Evolutionary conservation across 2,888 invertebrate species (phyloP), one percentile per base, ranked within the genome.

Genomic region (Polymixis lichenea): DNA sequence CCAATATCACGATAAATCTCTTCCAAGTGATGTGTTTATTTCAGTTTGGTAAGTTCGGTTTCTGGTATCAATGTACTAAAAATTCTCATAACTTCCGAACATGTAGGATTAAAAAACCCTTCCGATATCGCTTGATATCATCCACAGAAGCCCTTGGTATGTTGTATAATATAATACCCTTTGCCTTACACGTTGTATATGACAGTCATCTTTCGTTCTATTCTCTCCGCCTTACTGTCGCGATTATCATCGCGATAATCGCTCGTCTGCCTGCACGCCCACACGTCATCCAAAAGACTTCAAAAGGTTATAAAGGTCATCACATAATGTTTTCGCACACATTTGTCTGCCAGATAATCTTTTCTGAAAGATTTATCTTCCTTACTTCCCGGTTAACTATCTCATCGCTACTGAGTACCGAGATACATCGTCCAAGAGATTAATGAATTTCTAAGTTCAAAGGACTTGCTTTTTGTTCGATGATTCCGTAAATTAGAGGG

Each of bases 371-470:
- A 84, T 84, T 84, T 76, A 84, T 87, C 61, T 80, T 77, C 7
- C 58, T 76, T 68, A 61, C 32, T 70, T 72, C 51, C 73, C 17
- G 38, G 60, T 78, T 65, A 22, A 61, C 49, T 65, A 73, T 80
- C 64, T 66, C 43, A 65, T 67, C 61, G 72, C 28, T n/a, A 49
- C 72, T 56, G 49, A 65, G 28, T 38, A 43, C 70, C 46, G 28
- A 65, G 28, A 71, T 74, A 61, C 53, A 65, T 60, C 43, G 43
- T 58, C 68, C 13, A 55, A 61, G 67, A 82, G 77, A 86, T 86
- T 80, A 78, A 86, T 84, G 69, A 28, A 56, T 77, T 75, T 77
- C 25, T 0, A 13, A 77, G 78, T 86, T 79, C 76, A 83, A 79
- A 77, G 56, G 56, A 53, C 60, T 28, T 19, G 61, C n/a, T 68